These are phyloP conservation scores for Steatornis caripensis DNA, from an alignment of 2,113 vertebrate species.

Conservation along the genomic window DNA sequence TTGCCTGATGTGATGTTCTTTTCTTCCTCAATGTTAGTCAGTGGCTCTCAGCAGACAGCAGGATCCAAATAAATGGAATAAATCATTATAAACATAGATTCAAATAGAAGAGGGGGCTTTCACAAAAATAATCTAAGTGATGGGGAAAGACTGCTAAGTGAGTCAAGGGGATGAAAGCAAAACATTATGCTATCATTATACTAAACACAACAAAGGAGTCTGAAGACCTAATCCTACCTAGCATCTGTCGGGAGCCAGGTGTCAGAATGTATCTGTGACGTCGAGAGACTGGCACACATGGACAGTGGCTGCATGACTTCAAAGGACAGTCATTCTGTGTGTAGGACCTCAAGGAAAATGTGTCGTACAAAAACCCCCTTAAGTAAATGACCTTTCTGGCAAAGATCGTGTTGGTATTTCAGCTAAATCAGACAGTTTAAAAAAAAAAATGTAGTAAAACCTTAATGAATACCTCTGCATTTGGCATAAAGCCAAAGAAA, in stretches of 20 bases:
- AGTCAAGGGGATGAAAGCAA: background rate
- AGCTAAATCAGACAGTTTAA: background rate
- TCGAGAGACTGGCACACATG: no score
- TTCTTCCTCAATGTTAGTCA: background rate
- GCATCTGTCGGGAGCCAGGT: background rate
- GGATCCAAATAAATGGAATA: background rate
- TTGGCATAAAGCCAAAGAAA: constrained; percentile 23
- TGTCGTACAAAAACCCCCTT: accelerated
- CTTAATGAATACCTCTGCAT: background rate
- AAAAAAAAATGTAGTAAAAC: background rate
- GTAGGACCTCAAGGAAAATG: background rate
- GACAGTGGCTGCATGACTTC: no score
- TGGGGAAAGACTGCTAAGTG: background rate
- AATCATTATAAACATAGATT: background rate
- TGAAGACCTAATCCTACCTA: background rate
- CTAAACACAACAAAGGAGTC: background rate
- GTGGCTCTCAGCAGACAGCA: background rate
- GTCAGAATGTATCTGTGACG: background rate
- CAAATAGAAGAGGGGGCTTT: background rate
- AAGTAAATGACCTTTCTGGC: background rate
- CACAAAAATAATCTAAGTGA: background rate
- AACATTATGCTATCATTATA: background rate
- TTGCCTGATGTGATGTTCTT: background rate
- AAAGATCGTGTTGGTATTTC: background rate
- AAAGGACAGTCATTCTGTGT: background rate